A percentile compares a stretch with the other conserved stretches of the same genome.
phyloP scores from a whole-genome alignment of 2,888 invertebrate genomes.

The Gymnoscelis rufifasciata region DNA sequence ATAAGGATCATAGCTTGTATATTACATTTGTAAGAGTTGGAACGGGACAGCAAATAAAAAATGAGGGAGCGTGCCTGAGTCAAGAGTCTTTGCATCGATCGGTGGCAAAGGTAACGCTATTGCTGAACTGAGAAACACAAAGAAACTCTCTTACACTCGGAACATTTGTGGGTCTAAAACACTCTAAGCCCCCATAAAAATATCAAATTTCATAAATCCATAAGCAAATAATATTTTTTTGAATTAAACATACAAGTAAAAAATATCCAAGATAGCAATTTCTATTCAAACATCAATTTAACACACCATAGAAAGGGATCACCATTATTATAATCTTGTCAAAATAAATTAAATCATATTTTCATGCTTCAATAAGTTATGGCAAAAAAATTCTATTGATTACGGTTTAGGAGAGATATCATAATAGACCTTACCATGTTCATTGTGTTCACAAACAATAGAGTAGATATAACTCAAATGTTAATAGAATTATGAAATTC shows the following conservation, averaged over 20 bases:
- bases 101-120: conserved; percentile 42
- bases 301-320: conserved; percentile 38
- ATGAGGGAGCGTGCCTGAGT: conserved; percentile 60
- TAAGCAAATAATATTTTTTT: conserved; percentile 18
- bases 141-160: conserved; percentile 26
- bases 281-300: conserved; percentile 24
- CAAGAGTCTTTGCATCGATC: conserved; percentile 76
- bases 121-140: conserved; percentile 29
- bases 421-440: conserved; percentile 72
- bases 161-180: conserved; percentile 36
- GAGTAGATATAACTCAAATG: conserved; percentile 44
- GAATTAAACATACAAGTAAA: conserved; percentile 15
- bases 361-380: conserved; percentile 64
- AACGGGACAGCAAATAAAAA: conserved; percentile 60
- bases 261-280: conserved; percentile 23
- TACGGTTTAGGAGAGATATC: conserved; percentile 51
- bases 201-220: conserved; percentile 55
- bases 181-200: conserved; percentile 32
- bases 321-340: conserved; percentile 65
- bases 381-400: conserved; percentile 37
- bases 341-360: conserved; percentile 78
- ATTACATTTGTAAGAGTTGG: conserved; percentile 54
- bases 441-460: conserved; percentile 72
- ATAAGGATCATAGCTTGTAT: conserved; percentile 57
- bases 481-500: conserved; percentile 53